Evolutionary conservation across 2,797 vertebrate species (phyloP), one percentile per base, ranked within the genome.

Genomic region (Tangara arthus): DNA sequence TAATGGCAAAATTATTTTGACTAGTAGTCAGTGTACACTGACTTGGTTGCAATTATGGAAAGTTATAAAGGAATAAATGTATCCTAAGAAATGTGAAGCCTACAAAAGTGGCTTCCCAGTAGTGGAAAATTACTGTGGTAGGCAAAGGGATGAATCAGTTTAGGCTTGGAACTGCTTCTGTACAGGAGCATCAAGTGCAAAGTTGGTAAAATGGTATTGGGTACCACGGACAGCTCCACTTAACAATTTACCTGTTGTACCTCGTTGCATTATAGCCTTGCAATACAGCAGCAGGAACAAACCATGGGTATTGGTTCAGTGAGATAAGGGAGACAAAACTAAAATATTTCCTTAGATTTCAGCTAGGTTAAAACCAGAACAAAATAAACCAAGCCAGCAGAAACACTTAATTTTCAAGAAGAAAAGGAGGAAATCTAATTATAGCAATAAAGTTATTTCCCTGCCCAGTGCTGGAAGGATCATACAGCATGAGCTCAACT

Each of bases 21-120:
- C 47, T 49, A 57, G 18, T 46, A 64, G 81, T 70, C 84, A 91
- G 20, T 8, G 9, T 23, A 35, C 9, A 24, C 55, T 91, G 81
- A 85, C 46, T 87, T 66, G 64, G 30, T 27, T 80, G 95, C 32
- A 90, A 42, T 24, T 81, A 26, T 23, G 76, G 50, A 20, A 95
- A 71, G 82, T 89, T 87, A 92, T 37, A 85, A 82, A 80, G 21
- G 24, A 82, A 75, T 52, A 93, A 69, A 95, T 59, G 32, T 76
- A 85, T 76, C 47, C 78, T 75, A 35, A 32, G 13, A 28, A 95
- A 89, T 39, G 87, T 77, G 63, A 50, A 91, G 70, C 7, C 26
- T 53, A 80, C 17, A 71, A 79, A 96, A 92, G 42, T 32, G 34
- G 22, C 56, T 96, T 95, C 56, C 78, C 49, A 82, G 34, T 91